These are phyloP conservation scores for Drosophila orosa DNA, from an alignment of 1,140 invertebrate genomes.

Conservation along the genomic window DNA sequence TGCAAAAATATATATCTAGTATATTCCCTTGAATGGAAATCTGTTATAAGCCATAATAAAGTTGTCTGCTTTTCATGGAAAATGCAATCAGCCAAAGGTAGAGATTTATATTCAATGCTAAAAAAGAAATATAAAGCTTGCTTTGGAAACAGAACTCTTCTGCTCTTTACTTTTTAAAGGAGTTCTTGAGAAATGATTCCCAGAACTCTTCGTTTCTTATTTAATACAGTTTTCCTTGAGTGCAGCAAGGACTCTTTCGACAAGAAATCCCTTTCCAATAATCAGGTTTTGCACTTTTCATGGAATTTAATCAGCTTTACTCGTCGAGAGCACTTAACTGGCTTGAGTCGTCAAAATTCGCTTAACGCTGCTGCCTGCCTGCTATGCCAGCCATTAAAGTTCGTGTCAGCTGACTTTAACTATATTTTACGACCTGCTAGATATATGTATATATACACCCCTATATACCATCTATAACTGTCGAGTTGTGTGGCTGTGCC, in stretches of 20 bases:
- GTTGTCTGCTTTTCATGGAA: background rate
- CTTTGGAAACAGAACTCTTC: background rate
- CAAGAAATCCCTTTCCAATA: slow-evolving; percentile 11
- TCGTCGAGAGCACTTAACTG: slow-evolving; percentile 10
- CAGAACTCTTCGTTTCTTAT: background rate
- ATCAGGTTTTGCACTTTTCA: slow-evolving; percentile 21
- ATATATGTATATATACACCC: background rate
- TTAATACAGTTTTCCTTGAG: background rate
- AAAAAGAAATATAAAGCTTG: background rate
- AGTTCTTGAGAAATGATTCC: background rate
- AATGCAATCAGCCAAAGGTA: slow-evolving; percentile 5
- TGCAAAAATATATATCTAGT: background rate
- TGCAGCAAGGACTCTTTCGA: background rate
- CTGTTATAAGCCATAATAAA: background rate
- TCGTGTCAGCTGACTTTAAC: slow-evolving; percentile 26
- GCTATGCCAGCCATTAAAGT: slow-evolving; percentile 16
- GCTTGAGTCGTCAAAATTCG: slow-evolving; percentile 20
- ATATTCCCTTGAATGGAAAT: background rate
- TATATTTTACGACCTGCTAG: slow-evolving; percentile 19
- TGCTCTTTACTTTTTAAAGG: too few species aligned
- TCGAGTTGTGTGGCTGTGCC: background rate
- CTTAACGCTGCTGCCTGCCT: slow-evolving; percentile 5
- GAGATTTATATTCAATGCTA: background rate
- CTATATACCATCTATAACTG: slow-evolving; percentile 20
- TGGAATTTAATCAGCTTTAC: slow-evolving; percentile 30